These are phyloP conservation scores for Oryzaephilus surinamensis DNA, from an alignment of 1,140 invertebrate species.

Conservation along the genomic window DNA sequence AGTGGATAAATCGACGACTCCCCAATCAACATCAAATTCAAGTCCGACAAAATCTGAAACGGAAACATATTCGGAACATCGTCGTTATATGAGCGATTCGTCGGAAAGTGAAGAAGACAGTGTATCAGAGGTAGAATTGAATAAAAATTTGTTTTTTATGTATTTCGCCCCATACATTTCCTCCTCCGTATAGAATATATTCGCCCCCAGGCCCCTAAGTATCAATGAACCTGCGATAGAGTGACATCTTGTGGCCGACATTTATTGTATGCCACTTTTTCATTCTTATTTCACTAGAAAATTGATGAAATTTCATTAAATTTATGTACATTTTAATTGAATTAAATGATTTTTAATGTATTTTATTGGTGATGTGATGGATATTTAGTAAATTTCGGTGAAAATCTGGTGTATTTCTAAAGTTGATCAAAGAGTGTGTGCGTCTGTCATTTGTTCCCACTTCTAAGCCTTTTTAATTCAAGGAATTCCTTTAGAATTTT, in stretches of 20 bases:
- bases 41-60: constrained; percentile 66
- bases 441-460: too few species aligned
- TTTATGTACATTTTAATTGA: too few species aligned
- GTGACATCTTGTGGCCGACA: constrained; percentile 36
- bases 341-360: too few species aligned
- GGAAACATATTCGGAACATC: constrained; percentile 66
- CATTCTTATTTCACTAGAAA: too few species aligned
- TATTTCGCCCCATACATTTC: constrained; percentile 10
- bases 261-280: constrained; percentile 14
- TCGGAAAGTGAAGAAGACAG: constrained; percentile 88
- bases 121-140: constrained; percentile 70
- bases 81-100: constrained; percentile 77
- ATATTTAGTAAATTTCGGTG: too few species aligned
- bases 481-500: too few species aligned
- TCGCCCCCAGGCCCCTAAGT: constrained; percentile 28
- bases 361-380: too few species aligned
- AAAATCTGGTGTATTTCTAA: too few species aligned
- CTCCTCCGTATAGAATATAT: too few species aligned
- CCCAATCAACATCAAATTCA: constrained; percentile 47
- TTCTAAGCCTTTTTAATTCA: too few species aligned
- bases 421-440: too few species aligned
- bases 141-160: constrained; percentile 2
- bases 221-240: constrained; percentile 35
- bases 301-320: too few species aligned
- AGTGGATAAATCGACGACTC: constrained; percentile 49